Base-by-base conservation (phyloP, 2,888 invertebrate genomes). In the Alsophila aescularia region DNA sequence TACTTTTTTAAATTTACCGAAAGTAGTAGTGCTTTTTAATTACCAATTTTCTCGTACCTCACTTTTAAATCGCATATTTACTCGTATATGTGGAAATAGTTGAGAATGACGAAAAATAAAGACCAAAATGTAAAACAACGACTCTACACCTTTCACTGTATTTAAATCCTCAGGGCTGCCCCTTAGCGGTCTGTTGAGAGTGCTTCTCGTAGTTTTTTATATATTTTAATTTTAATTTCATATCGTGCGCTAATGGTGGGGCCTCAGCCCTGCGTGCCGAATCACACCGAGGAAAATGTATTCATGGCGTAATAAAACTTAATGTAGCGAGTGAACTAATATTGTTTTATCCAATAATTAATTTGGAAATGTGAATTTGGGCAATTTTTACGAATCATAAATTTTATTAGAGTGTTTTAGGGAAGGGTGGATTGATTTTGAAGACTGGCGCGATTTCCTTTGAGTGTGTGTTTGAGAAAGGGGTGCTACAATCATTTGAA, bases 191-290 rank as follows among this genome's bases (percentile, higher is more conserved):
- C 84, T 85, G 85, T 87, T 68, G 84, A 91, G 89, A 81, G 90
- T 86, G 74, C 90, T 90, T 81, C 69, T 76, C 75, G 81, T 73
- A 83, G 80, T 84, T 90, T 90, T 90, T 90, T 90, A 87, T 90
- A 87, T 90, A 90, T 91, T 90, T 91, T 90, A 90, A 90, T 90
- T 91, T 91, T 89, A 90, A 90, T 90, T 90, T 91, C 89, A 91
- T 90, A 90, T 90, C 89, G 85, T 81, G 89, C 81, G 88, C 82
- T 91, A 90, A 90, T 91, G 87, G 90, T 79, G 75, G 83, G 80
- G 72, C 83, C 77, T 72, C 88, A 88, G 88, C 90, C 89, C 89
- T 87, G 90, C 91, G 87, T 87, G 81, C 80, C 90, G 87, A 90
- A 90, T 90, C 80, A 83, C 71, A 69, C 77, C 77, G 76, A 81